A percentile compares a stretch with the other conserved stretches of the same genome.
phyloP scores from a whole-genome alignment of 1,140 invertebrate species.

The Calliopsis andreniformis region DNA sequence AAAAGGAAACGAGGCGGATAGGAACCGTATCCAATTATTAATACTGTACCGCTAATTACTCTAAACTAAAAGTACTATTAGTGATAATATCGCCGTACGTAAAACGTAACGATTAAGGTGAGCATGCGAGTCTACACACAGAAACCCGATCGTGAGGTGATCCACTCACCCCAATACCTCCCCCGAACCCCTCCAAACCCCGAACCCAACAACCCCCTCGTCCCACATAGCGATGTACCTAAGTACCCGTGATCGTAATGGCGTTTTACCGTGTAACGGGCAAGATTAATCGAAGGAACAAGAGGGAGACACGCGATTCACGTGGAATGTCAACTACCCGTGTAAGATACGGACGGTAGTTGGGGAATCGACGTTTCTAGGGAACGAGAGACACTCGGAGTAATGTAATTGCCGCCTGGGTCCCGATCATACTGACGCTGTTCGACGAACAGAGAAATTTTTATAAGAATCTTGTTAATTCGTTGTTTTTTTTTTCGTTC shows the following conservation, averaged over 20 bases:
- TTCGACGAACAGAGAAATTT: not conserved
- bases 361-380: conserved; percentile 8
- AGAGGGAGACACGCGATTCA: conserved; percentile 36
- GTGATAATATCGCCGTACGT: conserved; percentile 77
- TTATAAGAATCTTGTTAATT: not conserved
- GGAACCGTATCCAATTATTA: conserved; percentile 66
- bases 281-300: conserved; percentile 35
- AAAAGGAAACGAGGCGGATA: conserved; percentile 58
- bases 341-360: conserved; percentile 36
- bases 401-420: not conserved
- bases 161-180: conserved; percentile 73
- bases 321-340: conserved; percentile 48
- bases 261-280: conserved; percentile 70
- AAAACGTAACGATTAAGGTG: conserved; percentile 72
- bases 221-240: conserved; percentile 71
- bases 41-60: conserved; percentile 74
- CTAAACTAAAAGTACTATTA: conserved; percentile 73
- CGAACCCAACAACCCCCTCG: not conserved
- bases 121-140: conserved; percentile 72
- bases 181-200: not conserved
- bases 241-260: conserved; percentile 73
- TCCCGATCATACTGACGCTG: conserved; percentile 9
- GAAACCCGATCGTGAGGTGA: conserved; percentile 23
- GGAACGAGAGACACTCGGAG: not conserved
- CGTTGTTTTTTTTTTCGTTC: conserved; percentile 1